A percentile compares a stretch with the other conserved stretches of the same genome.
Conservation (phyloP, 2,113 vertebrate species). For the Nibea albiflora region DNA sequence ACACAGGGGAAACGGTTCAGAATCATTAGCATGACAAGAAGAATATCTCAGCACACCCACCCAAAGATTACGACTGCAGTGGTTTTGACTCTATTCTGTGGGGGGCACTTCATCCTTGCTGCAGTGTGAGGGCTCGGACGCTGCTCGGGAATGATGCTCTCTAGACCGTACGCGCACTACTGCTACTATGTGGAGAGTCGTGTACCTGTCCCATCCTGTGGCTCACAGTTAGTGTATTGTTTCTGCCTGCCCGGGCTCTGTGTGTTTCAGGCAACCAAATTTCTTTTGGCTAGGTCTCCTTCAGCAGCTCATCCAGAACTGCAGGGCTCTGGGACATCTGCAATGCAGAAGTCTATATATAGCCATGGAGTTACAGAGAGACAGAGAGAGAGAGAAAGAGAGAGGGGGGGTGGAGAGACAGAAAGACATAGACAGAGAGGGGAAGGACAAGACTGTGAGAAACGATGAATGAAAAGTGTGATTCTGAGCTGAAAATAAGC, state of each 20-base stretch:
- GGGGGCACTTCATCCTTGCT: constrained; percentile 61
- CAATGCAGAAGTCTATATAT: constrained; percentile 89
- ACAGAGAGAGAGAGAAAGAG: constrained; percentile 29
- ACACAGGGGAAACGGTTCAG: not conserved
- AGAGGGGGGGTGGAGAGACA: not conserved
- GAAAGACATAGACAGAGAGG: constrained; percentile 17
- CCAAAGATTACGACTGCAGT: constrained; percentile 69
- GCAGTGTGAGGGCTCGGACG: constrained; percentile 61
- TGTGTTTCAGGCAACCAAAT: constrained; percentile 36
- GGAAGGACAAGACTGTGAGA: constrained; percentile 24
- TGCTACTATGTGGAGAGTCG: constrained; percentile 6
- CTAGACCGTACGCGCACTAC: not conserved
- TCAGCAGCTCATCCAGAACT: constrained; percentile 71
- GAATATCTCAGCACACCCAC: constrained; percentile 24
- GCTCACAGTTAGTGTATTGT: constrained; percentile 19
- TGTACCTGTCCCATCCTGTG: not conserved
- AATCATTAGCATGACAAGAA: constrained; percentile 15
- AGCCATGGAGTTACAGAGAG: constrained; percentile 73
- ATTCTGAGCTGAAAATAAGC: constrained; percentile 12
- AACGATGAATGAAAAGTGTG: constrained; percentile 20
- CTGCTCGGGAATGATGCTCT: constrained; percentile 17
- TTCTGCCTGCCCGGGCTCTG: constrained; percentile 5
- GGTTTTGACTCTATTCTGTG: constrained; percentile 44
- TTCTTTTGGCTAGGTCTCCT: constrained; percentile 61
- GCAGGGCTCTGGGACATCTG: constrained; percentile 84